phyloP scores from a whole-genome alignment of 2,797 vertebrate genomes.

The Acomys russatus region DNA sequence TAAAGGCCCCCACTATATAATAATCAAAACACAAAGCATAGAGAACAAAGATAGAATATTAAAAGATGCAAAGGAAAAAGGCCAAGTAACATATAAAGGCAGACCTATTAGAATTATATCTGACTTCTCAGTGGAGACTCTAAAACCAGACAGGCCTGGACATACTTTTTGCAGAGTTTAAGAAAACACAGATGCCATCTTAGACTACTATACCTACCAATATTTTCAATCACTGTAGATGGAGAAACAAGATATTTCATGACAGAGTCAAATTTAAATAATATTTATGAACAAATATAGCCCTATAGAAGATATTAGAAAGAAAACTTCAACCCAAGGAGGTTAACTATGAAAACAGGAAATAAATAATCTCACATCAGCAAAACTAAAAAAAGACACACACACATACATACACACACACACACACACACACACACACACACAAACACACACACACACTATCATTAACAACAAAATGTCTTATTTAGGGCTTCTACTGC shows the following conservation, averaged over 20 bases:
- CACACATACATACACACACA: no score
- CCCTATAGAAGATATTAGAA: not conserved
- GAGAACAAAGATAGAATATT: not conserved
- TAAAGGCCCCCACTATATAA: not conserved
- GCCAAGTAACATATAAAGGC: not conserved
- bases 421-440: no score
- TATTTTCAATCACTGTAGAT: not conserved
- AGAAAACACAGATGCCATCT: not conserved
- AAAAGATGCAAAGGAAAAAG: not conserved
- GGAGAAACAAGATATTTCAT: not conserved
- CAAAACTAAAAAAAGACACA: not conserved
- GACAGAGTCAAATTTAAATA: not conserved
- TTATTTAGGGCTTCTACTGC: not conserved
- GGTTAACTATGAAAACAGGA: not conserved
- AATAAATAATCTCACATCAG: not conserved
- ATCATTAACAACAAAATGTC: not conserved
- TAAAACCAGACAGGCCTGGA: not conserved
- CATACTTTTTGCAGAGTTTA: not conserved
- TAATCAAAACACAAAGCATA: not conserved
- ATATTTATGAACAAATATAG: not conserved
- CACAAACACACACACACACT: no score
- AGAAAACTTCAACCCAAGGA: not conserved
- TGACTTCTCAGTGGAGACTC: not conserved
- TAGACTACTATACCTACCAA: not conserved
- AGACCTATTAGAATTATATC: not conserved